Conservation (phyloP, 2,888 invertebrate species). For the Byasa hedistus region DNA sequence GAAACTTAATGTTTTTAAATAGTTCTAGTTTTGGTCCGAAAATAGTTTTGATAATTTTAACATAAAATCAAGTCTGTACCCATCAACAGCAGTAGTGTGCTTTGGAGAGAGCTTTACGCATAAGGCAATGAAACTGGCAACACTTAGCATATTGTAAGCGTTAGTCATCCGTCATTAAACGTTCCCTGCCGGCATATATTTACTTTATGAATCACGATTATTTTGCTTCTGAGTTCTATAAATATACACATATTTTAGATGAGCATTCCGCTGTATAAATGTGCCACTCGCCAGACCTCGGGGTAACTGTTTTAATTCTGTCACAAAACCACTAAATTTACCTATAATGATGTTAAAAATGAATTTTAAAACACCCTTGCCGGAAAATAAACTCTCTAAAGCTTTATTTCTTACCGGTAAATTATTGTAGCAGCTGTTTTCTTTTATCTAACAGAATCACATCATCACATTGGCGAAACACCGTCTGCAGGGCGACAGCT, state of each 20-base stretch:
- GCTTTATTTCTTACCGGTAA: too few relatives aligned
- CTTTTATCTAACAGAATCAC: too few relatives aligned
- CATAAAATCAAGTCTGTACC: background rate
- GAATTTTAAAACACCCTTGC: too few relatives aligned
- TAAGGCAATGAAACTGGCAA: conserved; percentile 2
- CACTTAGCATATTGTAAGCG: conserved; percentile 16
- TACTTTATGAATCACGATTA: conserved; percentile 33
- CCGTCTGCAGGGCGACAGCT: too few relatives aligned
- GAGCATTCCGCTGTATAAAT: conserved; percentile 23
- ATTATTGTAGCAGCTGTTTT: too few relatives aligned
- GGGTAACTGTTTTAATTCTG: conserved; percentile 9
- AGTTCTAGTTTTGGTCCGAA: background rate
- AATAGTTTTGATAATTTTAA: conserved; percentile 16
- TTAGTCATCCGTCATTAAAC: conserved; percentile 30
- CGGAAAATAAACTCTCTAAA: too few relatives aligned
- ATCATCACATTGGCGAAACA: too few relatives aligned
- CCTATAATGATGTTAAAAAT: too few relatives aligned
- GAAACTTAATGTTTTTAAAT: background rate
- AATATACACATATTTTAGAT: conserved; percentile 33
- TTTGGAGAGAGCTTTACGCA: background rate
- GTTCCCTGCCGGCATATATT: conserved; percentile 30
- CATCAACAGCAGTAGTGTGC: too few relatives aligned
- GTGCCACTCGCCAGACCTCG: conserved; percentile 8
- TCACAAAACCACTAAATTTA: background rate
- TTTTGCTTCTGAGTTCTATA: conserved; percentile 37